Percentiles rank a stretch among this genome's conserved stretches.
phyloP scores from a whole-genome alignment of 1,140 invertebrate species.

The Anagrus nilaparvatae region DNA sequence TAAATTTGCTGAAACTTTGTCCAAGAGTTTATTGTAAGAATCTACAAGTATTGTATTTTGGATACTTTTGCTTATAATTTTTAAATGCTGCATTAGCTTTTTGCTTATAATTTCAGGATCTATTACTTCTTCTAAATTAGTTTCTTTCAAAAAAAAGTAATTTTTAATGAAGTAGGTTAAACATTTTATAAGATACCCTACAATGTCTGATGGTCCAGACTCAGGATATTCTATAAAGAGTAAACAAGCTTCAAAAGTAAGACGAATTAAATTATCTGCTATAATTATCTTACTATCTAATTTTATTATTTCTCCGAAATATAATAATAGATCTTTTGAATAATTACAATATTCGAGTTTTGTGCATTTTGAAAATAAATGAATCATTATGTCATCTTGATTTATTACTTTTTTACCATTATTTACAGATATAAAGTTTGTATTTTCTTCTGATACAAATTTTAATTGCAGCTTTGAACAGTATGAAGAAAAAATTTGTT shows the following conservation, averaged over 20 bases:
- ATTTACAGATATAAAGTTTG: not conserved
- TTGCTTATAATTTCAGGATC: too few species aligned
- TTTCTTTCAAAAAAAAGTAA: too few species aligned
- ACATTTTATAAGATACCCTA: constrained; percentile 16
- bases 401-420: constrained; percentile 1
- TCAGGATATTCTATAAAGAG: constrained; percentile 25
- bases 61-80: too few species aligned
- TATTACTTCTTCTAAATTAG: too few species aligned
- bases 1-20: not conserved
- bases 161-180: too few species aligned
- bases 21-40: not conserved
- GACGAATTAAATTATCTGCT: constrained; percentile 19
- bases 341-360: constrained; percentile 5
- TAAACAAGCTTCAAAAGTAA: constrained; percentile 25
- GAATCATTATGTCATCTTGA: constrained; percentile 1
- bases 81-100: too few species aligned
- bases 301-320: constrained; percentile 9
- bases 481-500: too few species aligned
- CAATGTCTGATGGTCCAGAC: constrained; percentile 8
- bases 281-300: constrained; percentile 17
- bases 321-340: constrained; percentile 11
- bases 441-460: not conserved
- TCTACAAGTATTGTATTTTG: too few species aligned
- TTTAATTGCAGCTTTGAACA: not conserved
- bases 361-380: constrained; percentile 7